Evolutionary conservation across 2,797 vertebrate genomes (phyloP).

Genomic region (Mycteria americana): DNA sequence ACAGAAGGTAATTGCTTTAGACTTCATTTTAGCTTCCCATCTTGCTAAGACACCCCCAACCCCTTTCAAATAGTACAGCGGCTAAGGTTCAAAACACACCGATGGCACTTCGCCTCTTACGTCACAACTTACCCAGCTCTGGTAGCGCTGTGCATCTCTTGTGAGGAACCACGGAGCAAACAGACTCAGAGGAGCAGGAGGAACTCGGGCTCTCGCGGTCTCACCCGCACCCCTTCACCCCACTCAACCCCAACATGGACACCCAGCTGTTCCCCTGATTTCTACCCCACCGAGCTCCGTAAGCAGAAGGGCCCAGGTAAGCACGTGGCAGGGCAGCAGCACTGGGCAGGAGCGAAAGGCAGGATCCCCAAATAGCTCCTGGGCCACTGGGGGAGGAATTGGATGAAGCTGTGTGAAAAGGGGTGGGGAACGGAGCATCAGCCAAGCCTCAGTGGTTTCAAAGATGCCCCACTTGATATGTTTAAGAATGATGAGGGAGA

Average conservation of each 20-base stretch:
- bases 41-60: background rate
- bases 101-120: background rate
- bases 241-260: fast-evolving
- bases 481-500: background rate
- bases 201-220: fast-evolving
- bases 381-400: background rate
- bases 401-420: background rate
- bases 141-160: fast-evolving
- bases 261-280: fast-evolving
- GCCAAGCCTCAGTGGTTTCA: background rate
- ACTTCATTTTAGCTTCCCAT: background rate
- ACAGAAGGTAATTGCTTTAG: background rate
- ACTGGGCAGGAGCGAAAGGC: fast-evolving
- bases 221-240: background rate
- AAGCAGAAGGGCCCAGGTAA: background rate
- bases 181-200: background rate
- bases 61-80: background rate
- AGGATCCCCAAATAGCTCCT: background rate
- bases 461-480: background rate
- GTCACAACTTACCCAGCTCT: background rate
- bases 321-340: fast-evolving
- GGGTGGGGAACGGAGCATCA: background rate
- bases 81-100: background rate
- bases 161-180: background rate
- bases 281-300: background rate